Base-by-base conservation (phyloP, 2,888 invertebrate genomes). In the Tinea trinotella region DNA sequence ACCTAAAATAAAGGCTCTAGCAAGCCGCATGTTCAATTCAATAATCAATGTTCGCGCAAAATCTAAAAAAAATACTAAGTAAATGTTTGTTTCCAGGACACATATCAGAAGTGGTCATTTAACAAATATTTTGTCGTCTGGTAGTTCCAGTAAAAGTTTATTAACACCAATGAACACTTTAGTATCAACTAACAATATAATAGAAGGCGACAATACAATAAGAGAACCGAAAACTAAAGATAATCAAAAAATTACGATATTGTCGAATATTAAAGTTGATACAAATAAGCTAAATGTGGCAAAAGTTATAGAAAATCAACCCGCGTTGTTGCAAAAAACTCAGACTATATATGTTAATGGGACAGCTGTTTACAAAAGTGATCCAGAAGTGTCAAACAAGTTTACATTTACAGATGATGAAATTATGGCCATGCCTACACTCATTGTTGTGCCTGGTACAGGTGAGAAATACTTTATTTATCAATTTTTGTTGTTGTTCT, bases 351-450 rank as follows among this genome's bases (percentile, higher is more conserved):
- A 72, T 46, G 78, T 83, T 54, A 83, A 84, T 62, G 83, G 82
- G 5, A 77, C 71, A n/a, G 73, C 74, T 13, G 80, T 75, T 5
- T 83, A 74, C 56, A 74, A 65, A 52, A 18, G 9, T 7, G 65
- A 64, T 34, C 56, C 62, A 3, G 40, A 40, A 15, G 7, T 40
- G n/a, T 40, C 40, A 13, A 40, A 40, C 6, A 64, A 54, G 19
- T 61, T 62, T 57, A 70, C 60, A 48, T 78, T 63, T 57, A 79
- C 83, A 12, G 72, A 75, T 62, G 83, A 81, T 63, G 82, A 87
- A 67, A 86, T 87, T 58, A 83, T 87, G 84, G 79, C 85, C n/a
- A 87, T 86, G 86, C 86, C 85, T 4, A 86, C 84, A n/a, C 70
- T 85, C 15, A 79, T 86, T 59, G 64, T 84, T 22, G 76, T 80